Conservation (phyloP, 2,113 vertebrate species). For the Lontra canadensis region DNA sequence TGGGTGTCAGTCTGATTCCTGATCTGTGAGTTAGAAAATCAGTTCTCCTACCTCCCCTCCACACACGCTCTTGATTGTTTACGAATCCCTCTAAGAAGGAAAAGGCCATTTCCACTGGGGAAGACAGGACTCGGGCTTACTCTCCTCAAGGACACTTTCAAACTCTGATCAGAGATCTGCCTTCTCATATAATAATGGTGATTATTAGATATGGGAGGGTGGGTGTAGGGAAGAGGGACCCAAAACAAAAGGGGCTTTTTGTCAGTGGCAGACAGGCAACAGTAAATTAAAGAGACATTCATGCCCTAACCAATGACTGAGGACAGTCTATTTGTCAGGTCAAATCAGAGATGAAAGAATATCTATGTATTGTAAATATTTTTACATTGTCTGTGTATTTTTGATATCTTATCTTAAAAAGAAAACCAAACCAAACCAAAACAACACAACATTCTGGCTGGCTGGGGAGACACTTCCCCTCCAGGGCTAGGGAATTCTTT, state of each 20-base stretch:
- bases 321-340: constrained; percentile 59
- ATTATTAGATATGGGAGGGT: background rate
- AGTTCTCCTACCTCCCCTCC: constrained; percentile 40
- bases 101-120: constrained; percentile 65
- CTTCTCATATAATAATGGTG: background rate
- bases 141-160: background rate
- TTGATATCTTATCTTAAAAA: background rate
- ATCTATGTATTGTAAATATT: background rate
- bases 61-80: constrained; percentile 67
- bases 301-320: background rate
- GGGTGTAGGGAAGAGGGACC: background rate
- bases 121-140: constrained; percentile 46
- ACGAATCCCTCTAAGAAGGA: constrained; percentile 50
- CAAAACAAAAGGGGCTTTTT: background rate
- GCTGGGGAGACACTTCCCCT: background rate
- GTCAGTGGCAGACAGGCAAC: constrained; percentile 10
- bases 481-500: background rate
- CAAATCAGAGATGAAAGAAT: constrained; percentile 21
- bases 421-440: background rate
- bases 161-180: constrained; percentile 47
- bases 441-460: background rate
- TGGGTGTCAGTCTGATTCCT: constrained; percentile 30
- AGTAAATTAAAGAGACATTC: constrained; percentile 61
- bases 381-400: background rate
- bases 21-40: constrained; percentile 71